Evolutionary conservation across 2,888 invertebrate species (phyloP).

Genomic region (Deroplatys truncata): DNA sequence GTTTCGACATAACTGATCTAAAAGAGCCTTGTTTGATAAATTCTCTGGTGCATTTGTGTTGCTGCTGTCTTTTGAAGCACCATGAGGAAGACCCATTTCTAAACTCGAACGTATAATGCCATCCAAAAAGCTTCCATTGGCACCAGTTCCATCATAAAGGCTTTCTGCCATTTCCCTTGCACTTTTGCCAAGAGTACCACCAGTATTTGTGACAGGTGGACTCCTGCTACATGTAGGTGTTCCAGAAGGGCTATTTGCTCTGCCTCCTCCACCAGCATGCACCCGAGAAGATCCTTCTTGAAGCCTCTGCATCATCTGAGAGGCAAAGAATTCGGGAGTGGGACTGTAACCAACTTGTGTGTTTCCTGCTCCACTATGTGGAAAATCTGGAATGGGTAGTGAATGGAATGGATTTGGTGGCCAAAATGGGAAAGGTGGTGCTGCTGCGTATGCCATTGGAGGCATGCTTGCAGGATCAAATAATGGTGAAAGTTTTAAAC

Average conservation of each 20-base stretch:
- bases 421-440: constrained; percentile 71
- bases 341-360: constrained; percentile 47
- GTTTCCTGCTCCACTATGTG: constrained; percentile 44
- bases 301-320: constrained; percentile 75
- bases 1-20: constrained; percentile 64
- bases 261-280: constrained; percentile 32
- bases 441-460: constrained; percentile 55
- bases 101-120: constrained; percentile 79
- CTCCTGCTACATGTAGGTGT: constrained; percentile 25
- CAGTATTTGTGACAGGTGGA: constrained; percentile 25
- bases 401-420: constrained; percentile 56
- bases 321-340: constrained; percentile 68
- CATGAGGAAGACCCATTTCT: constrained; percentile 58
- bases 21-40: constrained; percentile 57
- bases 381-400: constrained; percentile 49
- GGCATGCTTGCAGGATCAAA: constrained; percentile 53
- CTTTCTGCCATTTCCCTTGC: constrained; percentile 60
- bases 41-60: constrained; percentile 43
- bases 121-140: constrained; percentile 76
- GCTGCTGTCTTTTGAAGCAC: constrained; percentile 7
- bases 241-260: not conserved
- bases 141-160: constrained; percentile 59
- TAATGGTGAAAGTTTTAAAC: constrained; percentile 62
- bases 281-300: constrained; percentile 63
- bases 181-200: constrained; percentile 40